Conservation (phyloP, 2,888 invertebrate species). For the Aphodius granarius region DNA sequence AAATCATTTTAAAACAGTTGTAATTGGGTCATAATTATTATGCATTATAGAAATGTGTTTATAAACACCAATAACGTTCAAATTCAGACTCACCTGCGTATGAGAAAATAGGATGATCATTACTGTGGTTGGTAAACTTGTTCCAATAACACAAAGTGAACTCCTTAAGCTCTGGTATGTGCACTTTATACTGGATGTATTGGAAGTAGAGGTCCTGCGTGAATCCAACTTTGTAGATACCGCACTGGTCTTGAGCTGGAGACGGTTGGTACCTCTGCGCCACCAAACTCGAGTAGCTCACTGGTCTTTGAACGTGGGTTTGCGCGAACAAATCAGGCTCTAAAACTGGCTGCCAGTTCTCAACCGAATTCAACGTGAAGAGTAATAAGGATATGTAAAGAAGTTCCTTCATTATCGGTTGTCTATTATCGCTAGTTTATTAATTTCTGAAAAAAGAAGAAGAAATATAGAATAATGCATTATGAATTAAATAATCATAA, state of each 20-base stretch:
- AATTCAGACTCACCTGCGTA: conserved; percentile 69
- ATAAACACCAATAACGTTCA: too few species aligned
- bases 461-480: too few species aligned
- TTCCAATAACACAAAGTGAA: conserved; percentile 84
- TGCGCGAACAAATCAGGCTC: conserved; percentile 49
- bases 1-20: too few species aligned
- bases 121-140: conserved; percentile 79
- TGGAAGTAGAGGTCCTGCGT: conserved; percentile 65
- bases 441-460: background rate
- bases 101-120: conserved; percentile 81
- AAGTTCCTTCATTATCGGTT: conserved; percentile 23
- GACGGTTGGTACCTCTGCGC: conserved; percentile 34
- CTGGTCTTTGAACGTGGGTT: conserved; percentile 29
- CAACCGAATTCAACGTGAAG: conserved; percentile 48
- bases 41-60: background rate
- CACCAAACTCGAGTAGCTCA: conserved; percentile 30
- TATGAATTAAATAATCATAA: too few species aligned
- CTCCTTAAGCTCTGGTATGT: conserved; percentile 76
- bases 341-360: conserved; percentile 59
- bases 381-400: conserved; percentile 44
- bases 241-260: conserved; percentile 51
- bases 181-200: conserved; percentile 73
- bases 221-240: conserved; percentile 61
- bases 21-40: too few species aligned
- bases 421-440: background rate